Evolutionary conservation across 2,797 vertebrate genomes (phyloP).

Genomic region (Peromyscus nudipes): DNA sequence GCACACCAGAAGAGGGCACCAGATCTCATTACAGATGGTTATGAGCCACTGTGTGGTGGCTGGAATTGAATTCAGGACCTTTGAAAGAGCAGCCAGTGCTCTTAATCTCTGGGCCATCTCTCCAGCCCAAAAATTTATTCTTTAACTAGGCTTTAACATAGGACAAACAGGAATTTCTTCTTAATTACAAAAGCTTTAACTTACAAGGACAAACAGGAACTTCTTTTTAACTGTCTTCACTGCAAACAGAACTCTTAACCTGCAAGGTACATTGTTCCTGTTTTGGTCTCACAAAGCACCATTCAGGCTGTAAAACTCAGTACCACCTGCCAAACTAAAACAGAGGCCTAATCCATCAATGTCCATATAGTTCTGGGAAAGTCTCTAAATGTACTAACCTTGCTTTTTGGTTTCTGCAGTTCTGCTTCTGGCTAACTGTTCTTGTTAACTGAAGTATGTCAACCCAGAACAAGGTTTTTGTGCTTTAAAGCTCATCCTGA

Average conservation of each 20-base stretch:
- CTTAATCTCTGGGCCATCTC: too few species aligned
- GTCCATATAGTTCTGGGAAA: background rate
- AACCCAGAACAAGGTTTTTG: background rate
- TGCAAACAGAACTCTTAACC: background rate
- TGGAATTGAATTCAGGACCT: too few species aligned
- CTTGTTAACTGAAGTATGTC: background rate
- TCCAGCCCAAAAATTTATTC: too few species aligned
- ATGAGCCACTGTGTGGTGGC: too few species aligned
- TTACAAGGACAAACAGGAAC: background rate
- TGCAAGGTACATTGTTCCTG: background rate
- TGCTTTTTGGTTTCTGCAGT: background rate
- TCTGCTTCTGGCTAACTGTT: background rate
- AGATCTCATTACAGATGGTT: too few species aligned
- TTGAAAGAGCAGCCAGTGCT: too few species aligned
- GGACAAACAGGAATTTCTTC: background rate
- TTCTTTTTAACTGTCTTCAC: background rate
- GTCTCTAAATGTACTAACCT: background rate
- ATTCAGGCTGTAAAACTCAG: background rate
- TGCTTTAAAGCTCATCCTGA: background rate
- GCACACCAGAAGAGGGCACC: too few species aligned
- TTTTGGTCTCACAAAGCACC: background rate
- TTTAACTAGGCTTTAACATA: background rate
- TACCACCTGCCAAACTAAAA: background rate
- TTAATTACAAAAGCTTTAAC: background rate
- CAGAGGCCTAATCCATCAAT: background rate